phyloP scores from a whole-genome alignment of 2,113 vertebrate genomes.

The Tamias sibiricus region DNA sequence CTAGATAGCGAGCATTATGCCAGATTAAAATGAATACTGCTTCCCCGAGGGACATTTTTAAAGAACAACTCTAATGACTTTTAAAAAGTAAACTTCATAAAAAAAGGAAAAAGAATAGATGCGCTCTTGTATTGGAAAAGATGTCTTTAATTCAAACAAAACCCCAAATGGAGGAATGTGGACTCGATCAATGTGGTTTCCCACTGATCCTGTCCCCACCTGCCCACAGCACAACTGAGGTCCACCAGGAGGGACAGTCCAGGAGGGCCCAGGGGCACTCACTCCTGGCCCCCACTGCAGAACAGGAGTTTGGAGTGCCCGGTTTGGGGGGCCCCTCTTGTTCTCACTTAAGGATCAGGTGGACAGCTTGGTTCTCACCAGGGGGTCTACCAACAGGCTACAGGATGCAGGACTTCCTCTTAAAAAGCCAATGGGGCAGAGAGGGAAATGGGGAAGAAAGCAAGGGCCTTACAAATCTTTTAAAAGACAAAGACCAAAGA shows the following conservation, averaged over 20 bases:
- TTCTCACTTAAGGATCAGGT: not conserved
- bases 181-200: not conserved
- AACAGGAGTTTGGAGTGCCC: not conserved
- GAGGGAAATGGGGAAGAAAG: not conserved
- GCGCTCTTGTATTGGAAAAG: not conserved
- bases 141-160: not conserved
- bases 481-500: not conserved
- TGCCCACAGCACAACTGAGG: not conserved
- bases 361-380: not conserved
- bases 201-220: not conserved
- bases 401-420: not conserved
- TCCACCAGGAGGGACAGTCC: not conserved
- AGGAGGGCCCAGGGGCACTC: not conserved
- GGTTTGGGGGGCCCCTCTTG: not conserved
- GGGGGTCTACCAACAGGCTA: not conserved
- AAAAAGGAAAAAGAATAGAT: constrained; percentile 11
- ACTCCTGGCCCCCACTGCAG: not conserved
- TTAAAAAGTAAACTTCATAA: constrained; percentile 11
- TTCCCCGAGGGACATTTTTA: constrained; percentile 59
- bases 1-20: constrained; percentile 58
- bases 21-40: constrained; percentile 75
- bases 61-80: constrained; percentile 30
- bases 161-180: not conserved
- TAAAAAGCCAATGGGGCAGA: not conserved
- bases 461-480: not conserved